Percentiles rank a stretch among this genome's conserved stretches.
Evolutionary conservation across 2,113 vertebrate genomes (phyloP).

Genomic region (Dipodomys spectabilis): DNA sequence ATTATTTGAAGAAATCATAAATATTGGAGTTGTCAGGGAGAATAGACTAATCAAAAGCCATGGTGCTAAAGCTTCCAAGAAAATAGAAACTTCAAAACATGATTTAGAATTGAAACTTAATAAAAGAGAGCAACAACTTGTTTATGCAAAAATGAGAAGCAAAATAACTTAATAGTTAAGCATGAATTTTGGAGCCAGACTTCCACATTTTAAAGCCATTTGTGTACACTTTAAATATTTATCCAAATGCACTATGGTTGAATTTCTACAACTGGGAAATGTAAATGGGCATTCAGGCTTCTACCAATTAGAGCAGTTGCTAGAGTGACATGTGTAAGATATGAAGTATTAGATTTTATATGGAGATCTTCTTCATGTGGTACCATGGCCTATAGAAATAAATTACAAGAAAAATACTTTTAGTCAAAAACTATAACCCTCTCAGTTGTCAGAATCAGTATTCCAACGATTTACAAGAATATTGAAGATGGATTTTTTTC

Average conservation of each 20-base stretch:
- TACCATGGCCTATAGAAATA: neutral
- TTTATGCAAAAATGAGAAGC: neutral
- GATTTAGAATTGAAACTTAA: neutral
- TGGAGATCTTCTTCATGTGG: neutral
- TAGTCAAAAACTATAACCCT: neutral
- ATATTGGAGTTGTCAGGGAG: neutral
- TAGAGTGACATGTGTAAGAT: neutral
- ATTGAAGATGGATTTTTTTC: neutral
- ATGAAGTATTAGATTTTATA: neutral
- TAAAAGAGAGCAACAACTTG: neutral
- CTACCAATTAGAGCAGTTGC: neutral
- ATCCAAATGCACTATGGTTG: neutral
- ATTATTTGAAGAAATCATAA: too few relatives aligned
- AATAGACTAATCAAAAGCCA: neutral
- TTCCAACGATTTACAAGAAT: neutral
- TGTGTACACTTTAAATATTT: neutral
- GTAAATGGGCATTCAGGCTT: neutral
- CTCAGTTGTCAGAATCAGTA: neutral
- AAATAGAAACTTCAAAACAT: neutral
- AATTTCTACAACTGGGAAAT: neutral
- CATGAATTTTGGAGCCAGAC: neutral
- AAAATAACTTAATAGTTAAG: neutral
- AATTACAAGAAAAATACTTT: neutral
- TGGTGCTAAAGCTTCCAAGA: neutral
- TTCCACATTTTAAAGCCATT: neutral